Conservation (phyloP, 2,797 vertebrate species). For the Rhabdomys pumilio region DNA sequence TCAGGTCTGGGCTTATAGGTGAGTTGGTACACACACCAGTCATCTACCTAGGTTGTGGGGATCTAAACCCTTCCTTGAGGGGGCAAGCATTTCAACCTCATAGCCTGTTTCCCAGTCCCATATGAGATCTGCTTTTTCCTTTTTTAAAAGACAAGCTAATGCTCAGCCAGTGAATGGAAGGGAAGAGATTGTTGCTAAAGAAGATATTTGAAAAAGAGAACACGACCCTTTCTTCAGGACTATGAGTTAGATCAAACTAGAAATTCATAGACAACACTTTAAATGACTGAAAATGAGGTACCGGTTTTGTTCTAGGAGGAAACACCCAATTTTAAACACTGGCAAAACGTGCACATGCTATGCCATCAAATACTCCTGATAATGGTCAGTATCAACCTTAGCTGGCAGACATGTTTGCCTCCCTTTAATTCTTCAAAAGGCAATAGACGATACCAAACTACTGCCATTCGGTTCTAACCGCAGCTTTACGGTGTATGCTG, state of each 20-base stretch:
- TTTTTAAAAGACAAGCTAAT: neutral
- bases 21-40: neutral
- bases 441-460: neutral
- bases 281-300: constrained; percentile 17
- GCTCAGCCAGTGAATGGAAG: neutral
- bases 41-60: neutral
- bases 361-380: neutral
- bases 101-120: neutral
- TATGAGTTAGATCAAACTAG: constrained; percentile 29
- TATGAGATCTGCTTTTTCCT: neutral
- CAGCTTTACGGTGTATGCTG: neutral
- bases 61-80: neutral
- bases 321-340: constrained; percentile 13
- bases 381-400: neutral
- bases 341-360: neutral
- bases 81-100: neutral
- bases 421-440: constrained; percentile 61
- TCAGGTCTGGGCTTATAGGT: neutral
- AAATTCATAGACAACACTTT: constrained; percentile 45
- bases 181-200: constrained; percentile 7
- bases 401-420: neutral
- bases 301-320: neutral
- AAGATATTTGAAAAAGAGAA: neutral
- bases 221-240: neutral
- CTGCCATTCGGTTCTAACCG: neutral